Conservation (phyloP, 2,113 vertebrate species). For the Galemys pyrenaicus region DNA sequence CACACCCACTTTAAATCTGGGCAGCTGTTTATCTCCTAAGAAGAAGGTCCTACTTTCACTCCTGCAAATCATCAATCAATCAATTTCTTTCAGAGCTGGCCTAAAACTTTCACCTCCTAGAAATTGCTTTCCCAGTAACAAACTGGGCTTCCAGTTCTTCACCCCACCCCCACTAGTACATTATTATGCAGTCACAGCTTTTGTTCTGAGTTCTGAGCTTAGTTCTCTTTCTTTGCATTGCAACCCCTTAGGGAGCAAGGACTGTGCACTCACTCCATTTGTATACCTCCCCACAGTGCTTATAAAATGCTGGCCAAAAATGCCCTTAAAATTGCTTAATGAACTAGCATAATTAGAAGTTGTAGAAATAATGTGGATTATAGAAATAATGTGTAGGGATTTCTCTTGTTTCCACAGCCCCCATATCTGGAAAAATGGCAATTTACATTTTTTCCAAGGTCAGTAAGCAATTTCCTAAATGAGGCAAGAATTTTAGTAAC, state of each 20-base stretch:
- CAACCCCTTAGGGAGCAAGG: background rate
- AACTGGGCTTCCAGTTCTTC: background rate
- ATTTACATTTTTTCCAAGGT: background rate
- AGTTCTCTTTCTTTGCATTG: conserved; percentile 19
- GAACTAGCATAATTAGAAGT: background rate
- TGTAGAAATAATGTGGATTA: background rate
- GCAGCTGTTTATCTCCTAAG: conserved; percentile 38
- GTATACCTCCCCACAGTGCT: background rate
- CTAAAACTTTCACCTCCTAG: conserved; percentile 50
- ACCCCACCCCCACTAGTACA: background rate
- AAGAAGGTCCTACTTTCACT: conserved; percentile 42
- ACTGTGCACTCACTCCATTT: background rate
- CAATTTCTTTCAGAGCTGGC: background rate
- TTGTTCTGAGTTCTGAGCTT: conserved; percentile 53
- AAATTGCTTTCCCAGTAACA: conserved; percentile 49
- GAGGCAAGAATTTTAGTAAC: conserved; percentile 17
- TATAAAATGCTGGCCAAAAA: background rate
- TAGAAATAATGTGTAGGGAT: background rate
- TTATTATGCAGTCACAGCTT: conserved; percentile 69
- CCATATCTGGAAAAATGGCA: background rate
- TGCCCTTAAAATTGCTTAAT: background rate
- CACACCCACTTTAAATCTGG: background rate
- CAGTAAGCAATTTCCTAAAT: background rate
- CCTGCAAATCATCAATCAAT: conserved; percentile 10
- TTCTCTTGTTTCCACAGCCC: background rate